phyloP scores from a whole-genome alignment of 2,797 vertebrate genomes.

The Tragelaphus oryx region DNA sequence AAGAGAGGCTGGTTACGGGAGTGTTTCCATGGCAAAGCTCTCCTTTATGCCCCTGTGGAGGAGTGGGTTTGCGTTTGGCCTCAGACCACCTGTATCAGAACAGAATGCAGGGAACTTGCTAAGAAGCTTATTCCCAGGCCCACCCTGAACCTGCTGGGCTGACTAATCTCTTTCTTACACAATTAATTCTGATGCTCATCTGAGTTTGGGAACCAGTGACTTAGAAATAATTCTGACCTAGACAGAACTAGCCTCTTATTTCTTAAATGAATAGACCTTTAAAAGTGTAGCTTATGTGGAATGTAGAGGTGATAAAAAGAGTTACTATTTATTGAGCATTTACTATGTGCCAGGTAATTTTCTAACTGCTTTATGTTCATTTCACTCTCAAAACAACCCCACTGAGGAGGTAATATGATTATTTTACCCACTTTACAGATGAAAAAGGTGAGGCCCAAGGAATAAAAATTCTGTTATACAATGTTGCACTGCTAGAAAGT shows the following conservation, averaged over 20 bases:
- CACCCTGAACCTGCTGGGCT: background rate
- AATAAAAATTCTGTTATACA: background rate
- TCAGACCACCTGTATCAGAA: background rate
- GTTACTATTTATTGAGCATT: background rate
- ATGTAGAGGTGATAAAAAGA: background rate
- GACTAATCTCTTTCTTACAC: background rate
- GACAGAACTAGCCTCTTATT: background rate
- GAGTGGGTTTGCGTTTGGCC: background rate
- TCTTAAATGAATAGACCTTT: background rate
- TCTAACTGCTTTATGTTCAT: background rate
- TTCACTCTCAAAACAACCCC: background rate
- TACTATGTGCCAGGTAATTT: background rate
- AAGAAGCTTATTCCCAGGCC: background rate
- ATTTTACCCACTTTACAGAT: background rate
- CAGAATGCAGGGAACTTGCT: background rate
- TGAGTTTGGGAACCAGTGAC: background rate
- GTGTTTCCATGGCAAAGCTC: background rate
- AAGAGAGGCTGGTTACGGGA: background rate
- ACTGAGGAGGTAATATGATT: background rate
- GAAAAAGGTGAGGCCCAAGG: background rate
- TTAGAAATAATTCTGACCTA: background rate
- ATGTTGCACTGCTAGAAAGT: background rate
- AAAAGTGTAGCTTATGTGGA: background rate
- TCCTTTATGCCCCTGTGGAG: background rate
- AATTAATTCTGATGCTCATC: background rate